phyloP scores from a whole-genome alignment of 2,797 vertebrate species.

The Vultur gryphus region DNA sequence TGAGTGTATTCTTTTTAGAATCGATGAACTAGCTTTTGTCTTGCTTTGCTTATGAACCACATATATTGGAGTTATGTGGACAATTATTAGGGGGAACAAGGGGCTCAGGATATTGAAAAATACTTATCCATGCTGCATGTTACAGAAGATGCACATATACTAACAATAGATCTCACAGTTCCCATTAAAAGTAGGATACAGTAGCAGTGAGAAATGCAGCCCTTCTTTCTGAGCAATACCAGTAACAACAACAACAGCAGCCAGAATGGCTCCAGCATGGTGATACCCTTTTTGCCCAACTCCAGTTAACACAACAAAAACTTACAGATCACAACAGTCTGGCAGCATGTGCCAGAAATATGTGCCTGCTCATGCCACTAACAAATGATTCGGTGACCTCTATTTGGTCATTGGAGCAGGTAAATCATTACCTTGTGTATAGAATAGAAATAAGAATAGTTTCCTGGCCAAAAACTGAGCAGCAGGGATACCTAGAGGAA shows the following conservation, averaged over 20 bases:
- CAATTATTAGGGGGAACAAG: not conserved
- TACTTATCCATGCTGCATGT: not conserved
- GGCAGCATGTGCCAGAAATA: not conserved
- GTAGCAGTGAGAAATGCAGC: not conserved
- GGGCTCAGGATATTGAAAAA: not conserved
- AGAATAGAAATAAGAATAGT: not conserved
- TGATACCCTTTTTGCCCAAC: not conserved
- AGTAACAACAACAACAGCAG: rapidly evolving
- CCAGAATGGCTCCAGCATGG: rapidly evolving
- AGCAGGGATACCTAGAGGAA: not conserved
- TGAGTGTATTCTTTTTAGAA: not conserved
- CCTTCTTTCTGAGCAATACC: not conserved
- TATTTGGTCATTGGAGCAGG: not conserved
- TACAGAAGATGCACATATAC: not conserved
- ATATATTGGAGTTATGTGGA: not conserved
- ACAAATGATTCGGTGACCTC: not conserved
- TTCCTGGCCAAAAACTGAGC: not conserved
- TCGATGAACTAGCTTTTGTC: not conserved
- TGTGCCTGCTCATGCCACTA: not conserved
- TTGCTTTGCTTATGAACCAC: not conserved
- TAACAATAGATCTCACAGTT: not conserved
- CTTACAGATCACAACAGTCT: not conserved
- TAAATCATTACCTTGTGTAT: not conserved
- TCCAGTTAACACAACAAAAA: not conserved
- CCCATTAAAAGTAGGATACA: not conserved